phyloP scores from a whole-genome alignment of 2,888 invertebrate genomes.

The Lithophane semibrunnea region DNA sequence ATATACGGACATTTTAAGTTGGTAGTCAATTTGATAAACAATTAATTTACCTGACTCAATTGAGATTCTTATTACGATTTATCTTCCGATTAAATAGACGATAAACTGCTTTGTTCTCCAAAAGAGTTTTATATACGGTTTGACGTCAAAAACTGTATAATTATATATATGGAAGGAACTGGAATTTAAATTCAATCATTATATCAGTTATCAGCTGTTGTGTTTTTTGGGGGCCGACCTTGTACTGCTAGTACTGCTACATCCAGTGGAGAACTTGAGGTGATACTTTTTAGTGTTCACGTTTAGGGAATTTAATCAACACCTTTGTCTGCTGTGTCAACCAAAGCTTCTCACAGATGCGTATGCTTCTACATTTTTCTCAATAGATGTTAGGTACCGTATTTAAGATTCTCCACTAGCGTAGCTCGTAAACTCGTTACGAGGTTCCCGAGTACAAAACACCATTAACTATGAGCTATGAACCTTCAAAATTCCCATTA shows the following conservation, averaged over 20 bases:
- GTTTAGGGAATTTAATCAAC: constrained; percentile 17
- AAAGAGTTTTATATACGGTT: not conserved
- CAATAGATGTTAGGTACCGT: not conserved
- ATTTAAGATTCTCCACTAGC: not conserved
- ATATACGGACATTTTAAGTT: not conserved
- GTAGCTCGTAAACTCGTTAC: constrained; percentile 19
- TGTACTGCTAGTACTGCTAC: not conserved
- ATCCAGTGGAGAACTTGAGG: not conserved
- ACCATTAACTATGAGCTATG: constrained; percentile 2
- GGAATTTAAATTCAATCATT: not conserved
- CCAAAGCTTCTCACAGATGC: not conserved
- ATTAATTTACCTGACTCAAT: not conserved
- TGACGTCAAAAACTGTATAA: not conserved
- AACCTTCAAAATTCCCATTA: constrained; percentile 26
- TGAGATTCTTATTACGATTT: constrained; percentile 22
- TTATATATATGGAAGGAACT: constrained; percentile 9
- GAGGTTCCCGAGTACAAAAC: constrained; percentile 20
- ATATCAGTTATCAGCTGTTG: not conserved
- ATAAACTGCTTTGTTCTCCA: constrained; percentile 32
- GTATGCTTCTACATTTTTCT: not conserved
- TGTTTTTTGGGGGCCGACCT: not conserved
- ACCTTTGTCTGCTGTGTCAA: constrained; percentile 6
- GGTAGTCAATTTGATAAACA: not conserved
- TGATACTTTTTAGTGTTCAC: constrained; percentile 2
- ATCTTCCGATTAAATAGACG: constrained; percentile 25